Conservation (phyloP, 2,113 vertebrate species). For the Sinocyclocheilus maitianheensis region DNA sequence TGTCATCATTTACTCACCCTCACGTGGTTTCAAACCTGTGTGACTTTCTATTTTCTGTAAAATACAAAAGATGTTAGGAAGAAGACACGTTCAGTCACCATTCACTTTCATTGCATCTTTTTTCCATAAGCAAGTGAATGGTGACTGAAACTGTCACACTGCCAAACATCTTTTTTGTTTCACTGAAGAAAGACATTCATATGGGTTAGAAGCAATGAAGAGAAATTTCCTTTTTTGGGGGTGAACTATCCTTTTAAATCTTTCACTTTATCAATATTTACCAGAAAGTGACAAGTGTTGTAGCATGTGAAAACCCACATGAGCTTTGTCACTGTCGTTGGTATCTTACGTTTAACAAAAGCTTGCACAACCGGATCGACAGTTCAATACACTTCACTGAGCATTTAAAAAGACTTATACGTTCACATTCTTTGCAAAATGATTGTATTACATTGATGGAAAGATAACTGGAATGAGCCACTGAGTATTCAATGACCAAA, state of each 20-base stretch:
- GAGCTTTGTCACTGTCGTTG: background rate
- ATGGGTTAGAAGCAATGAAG: background rate
- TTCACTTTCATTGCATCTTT: background rate
- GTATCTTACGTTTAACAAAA: background rate
- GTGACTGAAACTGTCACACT: background rate
- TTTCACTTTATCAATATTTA: background rate
- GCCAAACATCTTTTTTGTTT: background rate
- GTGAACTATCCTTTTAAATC: background rate
- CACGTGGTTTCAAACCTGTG: background rate
- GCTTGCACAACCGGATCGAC: background rate
- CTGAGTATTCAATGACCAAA: background rate
- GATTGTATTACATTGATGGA: background rate
- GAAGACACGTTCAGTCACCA: background rate
- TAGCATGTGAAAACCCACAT: background rate
- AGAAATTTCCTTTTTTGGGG: background rate
- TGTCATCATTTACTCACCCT: background rate
- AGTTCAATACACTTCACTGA: background rate
- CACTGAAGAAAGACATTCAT: background rate
- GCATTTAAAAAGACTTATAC: background rate
- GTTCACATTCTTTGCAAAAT: background rate
- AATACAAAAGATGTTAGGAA: background rate
- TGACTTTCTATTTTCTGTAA: background rate
- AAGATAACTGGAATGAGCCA: background rate
- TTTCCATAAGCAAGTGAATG: background rate
- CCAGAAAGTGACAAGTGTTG: background rate